A percentile compares a stretch with the other conserved stretches of the same genome.
Conservation (phyloP, 1,140 invertebrate genomes). For the Delia radicum region DNA sequence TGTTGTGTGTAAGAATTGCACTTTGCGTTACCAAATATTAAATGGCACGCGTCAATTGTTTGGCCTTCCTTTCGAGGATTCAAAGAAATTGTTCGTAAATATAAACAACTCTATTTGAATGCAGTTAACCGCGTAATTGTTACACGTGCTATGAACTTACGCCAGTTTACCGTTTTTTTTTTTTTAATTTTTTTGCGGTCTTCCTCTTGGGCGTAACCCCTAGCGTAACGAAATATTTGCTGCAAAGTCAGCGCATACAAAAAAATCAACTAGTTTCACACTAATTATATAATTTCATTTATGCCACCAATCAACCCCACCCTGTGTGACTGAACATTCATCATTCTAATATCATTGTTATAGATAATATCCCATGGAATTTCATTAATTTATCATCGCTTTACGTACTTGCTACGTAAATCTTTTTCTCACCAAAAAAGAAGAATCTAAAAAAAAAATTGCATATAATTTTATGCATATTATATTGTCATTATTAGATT, state of each 20-base stretch:
- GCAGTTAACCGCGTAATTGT: slow-evolving; percentile 55
- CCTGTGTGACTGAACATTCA: background rate
- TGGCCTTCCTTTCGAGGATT: slow-evolving; percentile 33
- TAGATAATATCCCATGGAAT: background rate
- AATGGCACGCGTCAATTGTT: slow-evolving; percentile 19
- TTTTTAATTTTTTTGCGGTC: background rate
- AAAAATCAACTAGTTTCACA: slow-evolving; percentile 45
- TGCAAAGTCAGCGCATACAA: slow-evolving; percentile 6
- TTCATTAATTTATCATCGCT: slow-evolving; percentile 2
- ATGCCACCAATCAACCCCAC: background rate
- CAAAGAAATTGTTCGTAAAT: slow-evolving; percentile 32
- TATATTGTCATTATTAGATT: background rate
- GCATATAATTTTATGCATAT: slow-evolving; percentile 6
- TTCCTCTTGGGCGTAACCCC: background rate
- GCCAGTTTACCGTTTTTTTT: slow-evolving; percentile 7
- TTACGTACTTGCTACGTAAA: background rate
- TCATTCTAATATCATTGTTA: too few relatives aligned
- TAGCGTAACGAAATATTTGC: background rate
- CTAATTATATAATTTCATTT: background rate
- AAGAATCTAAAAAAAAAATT: background rate
- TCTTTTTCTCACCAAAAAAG: background rate
- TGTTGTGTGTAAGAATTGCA: background rate
- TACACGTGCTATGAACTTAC: slow-evolving; percentile 48
- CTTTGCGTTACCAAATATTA: slow-evolving; percentile 1
- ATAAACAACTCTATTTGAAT: slow-evolving; percentile 56